These are phyloP conservation scores for Crotophaga sulcirostris DNA, from an alignment of 2,113 vertebrate species.

Conservation along the genomic window DNA sequence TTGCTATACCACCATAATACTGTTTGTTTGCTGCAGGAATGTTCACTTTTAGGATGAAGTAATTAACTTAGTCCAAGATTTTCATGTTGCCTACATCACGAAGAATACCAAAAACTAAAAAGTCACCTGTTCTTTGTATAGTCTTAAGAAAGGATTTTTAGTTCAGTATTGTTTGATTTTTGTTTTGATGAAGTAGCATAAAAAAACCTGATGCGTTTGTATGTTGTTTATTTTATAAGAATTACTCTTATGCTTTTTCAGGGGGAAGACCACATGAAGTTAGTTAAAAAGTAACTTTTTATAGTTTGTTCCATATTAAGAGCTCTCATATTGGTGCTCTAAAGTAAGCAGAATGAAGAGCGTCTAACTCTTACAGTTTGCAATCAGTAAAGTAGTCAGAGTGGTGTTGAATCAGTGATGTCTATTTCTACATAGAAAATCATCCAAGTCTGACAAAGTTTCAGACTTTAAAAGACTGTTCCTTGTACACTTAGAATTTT, in stretches of 20 bases:
- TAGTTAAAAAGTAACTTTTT: not conserved
- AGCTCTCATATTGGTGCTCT: not conserved
- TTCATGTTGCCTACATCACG: not conserved
- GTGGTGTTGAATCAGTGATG: not conserved
- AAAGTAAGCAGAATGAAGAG: not conserved
- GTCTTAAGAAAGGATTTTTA: not conserved
- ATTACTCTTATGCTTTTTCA: not conserved
- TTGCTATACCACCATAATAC: not conserved
- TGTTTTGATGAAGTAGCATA: not conserved
- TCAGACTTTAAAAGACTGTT: not conserved
- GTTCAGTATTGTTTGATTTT: not conserved
- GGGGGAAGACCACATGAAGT: rapidly evolving
- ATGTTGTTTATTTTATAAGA: not conserved
- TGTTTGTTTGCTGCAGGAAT: not conserved
- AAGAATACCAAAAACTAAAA: not conserved
- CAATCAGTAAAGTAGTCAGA: not conserved
- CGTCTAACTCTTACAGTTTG: not conserved
- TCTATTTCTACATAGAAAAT: not conserved
- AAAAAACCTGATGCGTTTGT: not conserved
- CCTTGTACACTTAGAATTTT: not conserved
- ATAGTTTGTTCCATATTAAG: not conserved
- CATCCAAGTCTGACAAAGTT: not conserved
- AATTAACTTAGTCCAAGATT: not conserved
- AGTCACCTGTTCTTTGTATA: not conserved
- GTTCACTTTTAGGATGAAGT: not conserved